These are phyloP conservation scores for Promerops cafer DNA, from an alignment of 2,113 vertebrate genomes.

Conservation along the genomic window DNA sequence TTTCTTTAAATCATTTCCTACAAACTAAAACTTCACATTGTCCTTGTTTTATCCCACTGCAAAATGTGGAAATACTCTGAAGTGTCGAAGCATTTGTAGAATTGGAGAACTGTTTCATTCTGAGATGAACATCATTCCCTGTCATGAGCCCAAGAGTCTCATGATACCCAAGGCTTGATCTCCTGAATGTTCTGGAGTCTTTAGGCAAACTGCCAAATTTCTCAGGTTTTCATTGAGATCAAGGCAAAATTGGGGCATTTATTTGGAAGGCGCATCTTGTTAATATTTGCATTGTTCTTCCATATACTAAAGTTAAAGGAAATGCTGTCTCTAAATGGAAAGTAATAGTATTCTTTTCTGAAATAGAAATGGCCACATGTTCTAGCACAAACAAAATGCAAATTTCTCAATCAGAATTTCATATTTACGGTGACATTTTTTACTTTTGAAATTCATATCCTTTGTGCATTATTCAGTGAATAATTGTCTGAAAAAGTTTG, in stretches of 20 bases:
- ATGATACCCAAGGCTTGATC: constrained; percentile 32
- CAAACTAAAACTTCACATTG: not conserved
- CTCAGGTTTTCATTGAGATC: constrained; percentile 36
- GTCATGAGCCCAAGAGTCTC: not conserved
- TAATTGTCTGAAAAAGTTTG: constrained; percentile 47
- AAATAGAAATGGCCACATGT: constrained; percentile 20
- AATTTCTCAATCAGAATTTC: constrained; percentile 54
- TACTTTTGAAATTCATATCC: constrained; percentile 50
- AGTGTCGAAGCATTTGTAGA: not conserved
- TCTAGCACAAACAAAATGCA: constrained; percentile 53
- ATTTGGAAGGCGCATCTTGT: constrained; percentile 14
- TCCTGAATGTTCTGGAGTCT: constrained; percentile 7
- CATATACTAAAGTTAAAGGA: constrained; percentile 11
- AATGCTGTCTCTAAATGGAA: not conserved
- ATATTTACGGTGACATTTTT: not conserved
- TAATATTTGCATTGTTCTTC: constrained; percentile 23
- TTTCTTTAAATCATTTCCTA: not conserved
- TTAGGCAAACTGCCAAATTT: constrained; percentile 37
- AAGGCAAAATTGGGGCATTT: not conserved
- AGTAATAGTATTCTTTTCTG: constrained; percentile 1
- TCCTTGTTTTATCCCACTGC: not conserved
- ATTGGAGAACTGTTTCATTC: not conserved
- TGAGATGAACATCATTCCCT: constrained; percentile 19
- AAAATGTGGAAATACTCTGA: constrained; percentile 17
- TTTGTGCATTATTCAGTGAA: constrained; percentile 59